These are phyloP conservation scores for Calonectris borealis DNA, from an alignment of 2,113 vertebrate genomes.

Conservation along the genomic window DNA sequence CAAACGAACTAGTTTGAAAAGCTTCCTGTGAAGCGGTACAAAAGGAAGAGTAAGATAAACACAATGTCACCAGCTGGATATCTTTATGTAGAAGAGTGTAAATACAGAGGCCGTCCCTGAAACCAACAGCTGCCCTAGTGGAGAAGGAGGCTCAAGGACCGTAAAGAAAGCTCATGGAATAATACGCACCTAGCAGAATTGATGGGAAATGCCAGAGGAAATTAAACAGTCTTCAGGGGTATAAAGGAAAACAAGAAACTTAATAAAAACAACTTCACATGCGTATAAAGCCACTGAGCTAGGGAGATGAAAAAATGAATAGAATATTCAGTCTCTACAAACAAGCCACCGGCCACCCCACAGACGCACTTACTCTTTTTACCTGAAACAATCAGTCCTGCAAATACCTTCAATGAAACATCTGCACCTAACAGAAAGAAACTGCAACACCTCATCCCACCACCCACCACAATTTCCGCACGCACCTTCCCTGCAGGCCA, in stretches of 20 bases:
- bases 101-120: neutral
- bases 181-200: neutral
- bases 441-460: neutral
- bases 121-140: neutral
- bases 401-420: neutral
- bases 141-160: neutral
- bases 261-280: neutral
- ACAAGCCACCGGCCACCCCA: neutral
- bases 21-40: neutral
- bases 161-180: neutral
- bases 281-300: neutral
- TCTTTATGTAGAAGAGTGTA: neutral
- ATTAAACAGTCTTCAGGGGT: neutral
- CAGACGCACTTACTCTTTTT: neutral
- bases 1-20: neutral
- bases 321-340: neutral
- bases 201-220: neutral
- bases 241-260: neutral
- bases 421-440: neutral
- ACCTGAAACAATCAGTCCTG: neutral
- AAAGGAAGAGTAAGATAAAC: neutral
- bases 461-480: neutral
- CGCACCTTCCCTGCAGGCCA: neutral
- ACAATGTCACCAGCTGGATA: neutral
- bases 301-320: neutral